phyloP scores from a whole-genome alignment of 2,797 vertebrate genomes.

The Tenualosa ilisha region DNA sequence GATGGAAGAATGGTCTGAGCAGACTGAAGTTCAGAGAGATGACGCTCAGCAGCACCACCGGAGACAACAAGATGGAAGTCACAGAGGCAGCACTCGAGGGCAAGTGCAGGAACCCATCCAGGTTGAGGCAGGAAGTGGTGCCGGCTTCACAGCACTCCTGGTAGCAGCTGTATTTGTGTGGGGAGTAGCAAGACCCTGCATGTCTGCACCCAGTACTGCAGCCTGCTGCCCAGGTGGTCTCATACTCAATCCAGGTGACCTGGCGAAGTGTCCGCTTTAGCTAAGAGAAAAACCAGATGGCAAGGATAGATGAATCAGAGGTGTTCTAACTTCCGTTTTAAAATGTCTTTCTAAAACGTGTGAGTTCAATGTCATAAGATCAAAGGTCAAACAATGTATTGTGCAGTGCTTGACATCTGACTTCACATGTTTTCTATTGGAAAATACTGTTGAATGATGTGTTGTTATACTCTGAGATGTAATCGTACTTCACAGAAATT shows the following conservation, averaged over 20 bases:
- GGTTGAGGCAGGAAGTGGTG: not conserved
- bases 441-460: not conserved
- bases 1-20: not conserved
- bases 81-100: not conserved
- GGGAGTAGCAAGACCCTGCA: not conserved
- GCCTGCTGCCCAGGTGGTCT: constrained; percentile 22
- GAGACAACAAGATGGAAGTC: not conserved
- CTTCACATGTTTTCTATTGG: not conserved
- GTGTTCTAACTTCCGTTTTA: no score
- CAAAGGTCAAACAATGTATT: not conserved
- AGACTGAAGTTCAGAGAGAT: not conserved
- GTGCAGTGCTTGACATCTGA: no score
- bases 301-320: not conserved
- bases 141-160: constrained; percentile 29
- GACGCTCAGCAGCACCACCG: not conserved
- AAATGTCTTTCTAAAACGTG: no score
- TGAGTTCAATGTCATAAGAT: not conserved
- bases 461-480: not conserved
- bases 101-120: not conserved
- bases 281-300: not conserved
- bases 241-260: not conserved
- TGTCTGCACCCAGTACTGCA: not conserved
- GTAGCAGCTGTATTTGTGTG: not conserved
- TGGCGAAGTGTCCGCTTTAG: not conserved
- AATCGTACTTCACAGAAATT: constrained; percentile 4